These are phyloP conservation scores for Elymnias hypermnestra DNA, from an alignment of 1,140 invertebrate genomes.

Conservation along the genomic window DNA sequence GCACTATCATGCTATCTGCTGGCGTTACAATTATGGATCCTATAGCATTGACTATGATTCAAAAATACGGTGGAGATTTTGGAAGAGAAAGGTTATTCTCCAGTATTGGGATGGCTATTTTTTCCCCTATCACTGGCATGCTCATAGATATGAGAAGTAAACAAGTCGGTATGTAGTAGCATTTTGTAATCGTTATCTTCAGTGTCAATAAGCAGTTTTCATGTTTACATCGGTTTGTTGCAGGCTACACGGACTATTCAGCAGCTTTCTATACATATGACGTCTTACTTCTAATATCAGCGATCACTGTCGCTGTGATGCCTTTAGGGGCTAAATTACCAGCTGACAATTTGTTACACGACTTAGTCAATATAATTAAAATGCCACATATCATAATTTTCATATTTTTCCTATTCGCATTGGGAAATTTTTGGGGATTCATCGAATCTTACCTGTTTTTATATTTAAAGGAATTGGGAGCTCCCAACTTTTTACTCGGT, in stretches of 20 bases:
- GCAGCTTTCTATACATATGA: conserved; percentile 87
- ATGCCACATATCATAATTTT: conserved; percentile 86
- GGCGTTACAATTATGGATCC: conserved; percentile 90
- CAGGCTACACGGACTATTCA: conserved; percentile 86
- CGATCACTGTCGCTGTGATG: conserved; percentile 83
- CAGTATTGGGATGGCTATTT: conserved; percentile 87
- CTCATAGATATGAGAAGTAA: conserved; percentile 83
- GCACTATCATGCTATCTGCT: conserved; percentile 84
- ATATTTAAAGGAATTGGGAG: conserved; percentile 87
- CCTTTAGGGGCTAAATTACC: conserved; percentile 83
- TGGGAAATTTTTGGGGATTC: conserved; percentile 90
- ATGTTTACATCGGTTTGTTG: conserved; percentile 52
- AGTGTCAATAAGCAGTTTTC: conserved; percentile 52
- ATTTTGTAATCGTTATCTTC: conserved; percentile 56
- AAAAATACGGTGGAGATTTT: conserved; percentile 87
- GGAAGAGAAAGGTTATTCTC: conserved; percentile 87
- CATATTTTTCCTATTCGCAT: conserved; percentile 84
- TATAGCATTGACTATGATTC: conserved; percentile 87
- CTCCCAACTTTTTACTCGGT: conserved; percentile 88
- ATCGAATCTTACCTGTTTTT: conserved; percentile 91
- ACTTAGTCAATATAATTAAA: conserved; percentile 82
- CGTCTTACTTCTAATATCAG: conserved; percentile 81
- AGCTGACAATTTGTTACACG: conserved; percentile 82
- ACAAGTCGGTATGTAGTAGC: conserved; percentile 30
- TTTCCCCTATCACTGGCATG: conserved; percentile 87